These are phyloP conservation scores for Drosophila oshimai DNA, from an alignment of 1,140 invertebrate species.

Conservation along the genomic window DNA sequence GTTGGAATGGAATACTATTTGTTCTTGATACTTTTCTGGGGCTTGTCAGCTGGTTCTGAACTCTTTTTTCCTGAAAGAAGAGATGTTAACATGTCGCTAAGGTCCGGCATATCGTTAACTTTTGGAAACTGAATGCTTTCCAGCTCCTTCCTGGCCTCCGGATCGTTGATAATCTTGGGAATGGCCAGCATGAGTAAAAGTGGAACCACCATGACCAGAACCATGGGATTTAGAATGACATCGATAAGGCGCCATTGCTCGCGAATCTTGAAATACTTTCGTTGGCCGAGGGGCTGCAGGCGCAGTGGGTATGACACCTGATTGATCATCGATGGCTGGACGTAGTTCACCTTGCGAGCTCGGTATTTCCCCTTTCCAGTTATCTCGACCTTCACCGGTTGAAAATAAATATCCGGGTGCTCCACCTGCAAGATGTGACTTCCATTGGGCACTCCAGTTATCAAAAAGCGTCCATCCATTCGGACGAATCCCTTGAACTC, in stretches of 20 bases:
- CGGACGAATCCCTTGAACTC: slow-evolving; percentile 93
- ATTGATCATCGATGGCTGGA: slow-evolving; percentile 92
- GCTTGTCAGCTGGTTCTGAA: not conserved
- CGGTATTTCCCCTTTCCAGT: slow-evolving; percentile 97
- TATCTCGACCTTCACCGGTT: slow-evolving; percentile 94
- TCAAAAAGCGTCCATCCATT: slow-evolving; percentile 94
- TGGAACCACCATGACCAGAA: slow-evolving; percentile 97
- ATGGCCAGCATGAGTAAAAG: slow-evolving; percentile 94
- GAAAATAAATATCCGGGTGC: slow-evolving; percentile 94
- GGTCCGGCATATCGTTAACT: slow-evolving; percentile 88
- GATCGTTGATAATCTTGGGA: slow-evolving; percentile 97
- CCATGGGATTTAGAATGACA: slow-evolving; percentile 97
- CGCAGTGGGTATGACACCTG: slow-evolving; percentile 95
- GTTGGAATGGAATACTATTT: not conserved
- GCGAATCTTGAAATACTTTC: slow-evolving; percentile 94
- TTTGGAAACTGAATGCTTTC: slow-evolving; percentile 87
- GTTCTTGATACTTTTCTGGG: not conserved
- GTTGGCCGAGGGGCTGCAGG: slow-evolving; percentile 90
- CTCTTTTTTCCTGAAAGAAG: slow-evolving; percentile 86
- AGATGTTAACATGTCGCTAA: slow-evolving; percentile 94
- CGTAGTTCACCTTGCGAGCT: slow-evolving; percentile 95
- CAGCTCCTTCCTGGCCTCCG: slow-evolving; percentile 96
- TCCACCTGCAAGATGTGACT: slow-evolving; percentile 97
- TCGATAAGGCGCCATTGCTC: slow-evolving; percentile 96
- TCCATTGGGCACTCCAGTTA: slow-evolving; percentile 95